phyloP scores from a whole-genome alignment of 2,113 vertebrate species.

The Thalassoma bifasciatum region DNA sequence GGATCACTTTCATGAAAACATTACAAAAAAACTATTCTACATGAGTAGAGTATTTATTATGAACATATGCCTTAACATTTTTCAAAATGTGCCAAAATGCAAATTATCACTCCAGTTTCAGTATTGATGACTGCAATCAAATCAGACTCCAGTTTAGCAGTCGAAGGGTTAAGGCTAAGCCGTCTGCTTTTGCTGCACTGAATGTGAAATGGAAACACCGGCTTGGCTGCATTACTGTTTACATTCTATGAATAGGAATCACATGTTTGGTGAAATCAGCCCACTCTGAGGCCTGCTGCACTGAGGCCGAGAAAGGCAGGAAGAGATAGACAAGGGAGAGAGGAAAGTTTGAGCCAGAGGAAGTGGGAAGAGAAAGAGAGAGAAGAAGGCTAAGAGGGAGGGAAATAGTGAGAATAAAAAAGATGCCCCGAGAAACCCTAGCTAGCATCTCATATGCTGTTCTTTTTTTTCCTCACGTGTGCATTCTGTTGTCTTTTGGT shows the following conservation, averaged over 20 bases:
- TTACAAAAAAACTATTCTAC: too few species aligned
- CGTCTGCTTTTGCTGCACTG: conserved; percentile 48
- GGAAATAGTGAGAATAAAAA: conserved; percentile 6
- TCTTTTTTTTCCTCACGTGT: conserved; percentile 32
- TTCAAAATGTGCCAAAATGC: too few species aligned
- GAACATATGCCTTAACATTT: too few species aligned
- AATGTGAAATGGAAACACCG: conserved; percentile 72
- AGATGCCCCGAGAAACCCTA: conserved; percentile 39
- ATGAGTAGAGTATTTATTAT: too few species aligned
- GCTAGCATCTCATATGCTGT: conserved; percentile 32
- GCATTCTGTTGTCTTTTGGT: conserved; percentile 38
- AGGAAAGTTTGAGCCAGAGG: conserved; percentile 36
- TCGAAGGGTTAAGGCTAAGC: conserved; percentile 59
- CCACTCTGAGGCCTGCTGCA: conserved; percentile 45
- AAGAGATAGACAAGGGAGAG: background rate
- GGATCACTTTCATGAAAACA: too few species aligned
- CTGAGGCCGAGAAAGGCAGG: conserved; percentile 10
- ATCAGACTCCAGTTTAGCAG: conserved; percentile 12
- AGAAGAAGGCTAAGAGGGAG: conserved; percentile 42
- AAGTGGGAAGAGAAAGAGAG: conserved; percentile 23
- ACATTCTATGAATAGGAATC: conserved; percentile 82
- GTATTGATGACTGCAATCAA: background rate
- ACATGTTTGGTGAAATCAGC: conserved; percentile 75
- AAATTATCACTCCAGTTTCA: background rate
- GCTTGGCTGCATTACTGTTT: conserved; percentile 76